Conservation (phyloP, 2,113 vertebrate species). For the Peromyscus californicus region DNA sequence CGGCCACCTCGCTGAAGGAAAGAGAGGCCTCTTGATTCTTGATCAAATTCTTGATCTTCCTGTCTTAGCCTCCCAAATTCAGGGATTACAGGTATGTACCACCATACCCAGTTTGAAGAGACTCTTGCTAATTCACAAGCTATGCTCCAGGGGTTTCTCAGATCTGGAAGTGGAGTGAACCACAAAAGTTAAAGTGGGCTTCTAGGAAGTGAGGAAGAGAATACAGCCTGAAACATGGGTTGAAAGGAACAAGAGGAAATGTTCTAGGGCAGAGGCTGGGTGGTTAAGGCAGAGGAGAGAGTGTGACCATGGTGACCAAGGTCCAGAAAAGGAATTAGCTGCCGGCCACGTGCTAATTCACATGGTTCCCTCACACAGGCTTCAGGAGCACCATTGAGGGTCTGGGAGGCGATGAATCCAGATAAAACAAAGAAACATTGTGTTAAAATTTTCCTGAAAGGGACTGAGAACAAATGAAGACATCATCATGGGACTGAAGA, state of each 20-base stretch:
- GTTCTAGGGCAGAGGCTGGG: not conserved
- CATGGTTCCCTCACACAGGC: not conserved
- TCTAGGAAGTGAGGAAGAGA: not conserved
- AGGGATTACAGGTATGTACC: not conserved
- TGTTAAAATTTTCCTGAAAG: not conserved
- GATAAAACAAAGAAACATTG: not conserved
- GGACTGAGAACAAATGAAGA: not conserved
- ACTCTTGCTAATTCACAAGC: not conserved
- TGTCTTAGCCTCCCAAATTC: not conserved
- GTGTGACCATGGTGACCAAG: not conserved
- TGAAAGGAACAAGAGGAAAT: not conserved
- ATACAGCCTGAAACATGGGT: not conserved
- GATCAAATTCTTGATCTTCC: not conserved
- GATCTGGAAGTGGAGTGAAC: not conserved
- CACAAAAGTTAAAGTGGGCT: not conserved
- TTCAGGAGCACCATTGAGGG: not conserved
- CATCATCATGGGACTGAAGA: not conserved
- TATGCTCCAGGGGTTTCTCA: rapidly evolving
- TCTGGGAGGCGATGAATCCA: not conserved
- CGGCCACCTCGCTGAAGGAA: not conserved
- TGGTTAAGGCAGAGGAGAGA: rapidly evolving
- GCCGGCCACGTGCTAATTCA: not conserved
- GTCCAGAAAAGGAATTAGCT: not conserved
- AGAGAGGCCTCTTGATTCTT: not conserved
- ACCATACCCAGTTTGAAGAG: not conserved